Conservation (phyloP, 2,113 vertebrate species). For the Thalassoma bifasciatum region DNA sequence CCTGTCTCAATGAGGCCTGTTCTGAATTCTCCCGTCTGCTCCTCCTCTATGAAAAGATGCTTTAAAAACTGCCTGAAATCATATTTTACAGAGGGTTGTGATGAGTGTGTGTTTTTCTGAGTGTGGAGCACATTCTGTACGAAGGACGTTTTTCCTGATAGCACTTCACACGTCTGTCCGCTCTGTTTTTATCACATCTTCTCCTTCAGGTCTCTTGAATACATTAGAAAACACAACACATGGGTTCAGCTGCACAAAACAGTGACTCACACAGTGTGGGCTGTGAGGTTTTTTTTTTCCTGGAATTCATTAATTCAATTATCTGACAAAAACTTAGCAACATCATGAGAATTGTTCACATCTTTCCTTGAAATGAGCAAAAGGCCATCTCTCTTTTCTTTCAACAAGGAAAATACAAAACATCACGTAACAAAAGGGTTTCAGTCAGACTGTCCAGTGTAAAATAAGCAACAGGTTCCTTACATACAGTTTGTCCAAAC, state of each 20-base stretch:
- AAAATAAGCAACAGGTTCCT: too few relatives aligned
- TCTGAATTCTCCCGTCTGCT: background rate
- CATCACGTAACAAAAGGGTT: background rate
- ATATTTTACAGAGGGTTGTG: background rate
- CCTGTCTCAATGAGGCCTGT: background rate
- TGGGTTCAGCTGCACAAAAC: background rate
- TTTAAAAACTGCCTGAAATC: slow-evolving; percentile 6
- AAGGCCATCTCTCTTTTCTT: background rate
- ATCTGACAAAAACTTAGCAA: background rate
- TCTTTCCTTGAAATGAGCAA: background rate
- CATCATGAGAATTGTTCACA: background rate
- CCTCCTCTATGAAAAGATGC: slow-evolving; percentile 2
- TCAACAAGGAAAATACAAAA: background rate
- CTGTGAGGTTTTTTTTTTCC: background rate
- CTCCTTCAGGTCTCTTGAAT: background rate
- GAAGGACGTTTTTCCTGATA: background rate
- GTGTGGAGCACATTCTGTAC: background rate
- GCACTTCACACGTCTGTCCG: background rate
- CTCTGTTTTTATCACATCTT: background rate
- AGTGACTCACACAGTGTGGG: background rate
- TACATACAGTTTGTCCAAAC: too few relatives aligned
- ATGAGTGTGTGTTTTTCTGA: background rate
- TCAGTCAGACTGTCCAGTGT: background rate
- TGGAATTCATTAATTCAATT: background rate
- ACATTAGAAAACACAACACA: background rate